Conservation (phyloP, 1,140 invertebrate genomes). For the Pachypsylla venusta region DNA sequence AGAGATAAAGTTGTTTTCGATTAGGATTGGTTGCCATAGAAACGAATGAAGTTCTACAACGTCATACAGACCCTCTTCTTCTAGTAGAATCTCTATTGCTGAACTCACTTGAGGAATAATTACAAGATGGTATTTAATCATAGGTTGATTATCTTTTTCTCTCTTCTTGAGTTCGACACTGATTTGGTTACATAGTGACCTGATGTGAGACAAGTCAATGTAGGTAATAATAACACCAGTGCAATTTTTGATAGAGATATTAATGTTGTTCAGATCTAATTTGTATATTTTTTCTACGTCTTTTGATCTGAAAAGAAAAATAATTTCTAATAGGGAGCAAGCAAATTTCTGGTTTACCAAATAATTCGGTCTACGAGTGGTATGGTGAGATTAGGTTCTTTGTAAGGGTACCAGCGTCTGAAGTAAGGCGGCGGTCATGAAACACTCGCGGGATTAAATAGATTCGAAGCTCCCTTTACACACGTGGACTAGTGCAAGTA, state of each 20-base stretch:
- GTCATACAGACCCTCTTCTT: background rate
- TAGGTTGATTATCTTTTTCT: no score
- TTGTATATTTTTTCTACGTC: conserved; percentile 4
- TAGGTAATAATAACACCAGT: background rate
- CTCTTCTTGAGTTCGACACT: background rate
- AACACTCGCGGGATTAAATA: no score
- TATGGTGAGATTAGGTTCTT: no score
- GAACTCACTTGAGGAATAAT: background rate
- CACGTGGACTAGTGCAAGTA: no score
- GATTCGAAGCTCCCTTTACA: no score
- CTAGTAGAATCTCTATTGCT: background rate
- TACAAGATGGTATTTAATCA: background rate
- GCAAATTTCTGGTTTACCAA: no score
- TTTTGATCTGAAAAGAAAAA: background rate
- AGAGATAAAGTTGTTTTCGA: background rate
- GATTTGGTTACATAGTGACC: background rate
- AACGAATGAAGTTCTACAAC: background rate
- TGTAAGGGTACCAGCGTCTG: no score
- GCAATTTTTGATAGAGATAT: background rate
- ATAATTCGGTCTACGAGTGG: no score
- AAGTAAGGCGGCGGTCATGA: no score
- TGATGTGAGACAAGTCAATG: background rate
- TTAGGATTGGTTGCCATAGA: background rate
- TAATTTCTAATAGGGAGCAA: no score
- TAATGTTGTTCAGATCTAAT: background rate